Evolutionary conservation across 2,888 invertebrate genomes (phyloP).

Genomic region (Blera fallax): DNA sequence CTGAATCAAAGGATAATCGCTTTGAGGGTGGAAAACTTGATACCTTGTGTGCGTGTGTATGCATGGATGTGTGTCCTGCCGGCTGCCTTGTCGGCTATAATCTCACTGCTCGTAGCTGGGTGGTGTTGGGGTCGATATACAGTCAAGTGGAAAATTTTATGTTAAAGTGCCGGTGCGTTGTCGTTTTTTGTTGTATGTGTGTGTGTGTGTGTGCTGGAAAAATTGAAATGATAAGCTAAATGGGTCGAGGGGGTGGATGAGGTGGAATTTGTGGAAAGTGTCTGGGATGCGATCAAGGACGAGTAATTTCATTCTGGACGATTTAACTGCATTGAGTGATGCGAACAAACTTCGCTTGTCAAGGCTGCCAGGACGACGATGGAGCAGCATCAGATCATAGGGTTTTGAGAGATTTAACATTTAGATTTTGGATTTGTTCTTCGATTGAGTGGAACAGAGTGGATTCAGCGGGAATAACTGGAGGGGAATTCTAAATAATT

Average conservation of each 20-base stretch:
- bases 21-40: slow-evolving; percentile 32
- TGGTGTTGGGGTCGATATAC: slow-evolving; percentile 17
- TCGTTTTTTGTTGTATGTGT: no score
- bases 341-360: slow-evolving; percentile 38
- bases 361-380: not conserved
- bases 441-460: slow-evolving; percentile 45
- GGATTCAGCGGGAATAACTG: not conserved
- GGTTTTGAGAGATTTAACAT: slow-evolving; percentile 12
- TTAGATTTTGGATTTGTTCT: slow-evolving; percentile 20
- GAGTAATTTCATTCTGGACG: slow-evolving; percentile 53
- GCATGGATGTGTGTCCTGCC: not conserved
- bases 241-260: not conserved
- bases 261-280: slow-evolving; percentile 7
- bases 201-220: not conserved
- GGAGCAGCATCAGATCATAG: not conserved
- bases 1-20: slow-evolving; percentile 61
- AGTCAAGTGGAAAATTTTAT: slow-evolving; percentile 61
- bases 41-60: slow-evolving; percentile 7
- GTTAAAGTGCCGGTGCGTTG: slow-evolving; percentile 50
- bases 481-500: slow-evolving; percentile 12
- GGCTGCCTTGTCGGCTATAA: not conserved
- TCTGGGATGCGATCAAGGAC: slow-evolving; percentile 46
- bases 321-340: slow-evolving; percentile 62
- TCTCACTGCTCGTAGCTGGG: not conserved
- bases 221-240: slow-evolving; percentile 24